Evolutionary conservation across 2,888 invertebrate genomes (phyloP), one percentile per base, ranked within the genome.

Genomic region (Stenolophus ochropezus): DNA sequence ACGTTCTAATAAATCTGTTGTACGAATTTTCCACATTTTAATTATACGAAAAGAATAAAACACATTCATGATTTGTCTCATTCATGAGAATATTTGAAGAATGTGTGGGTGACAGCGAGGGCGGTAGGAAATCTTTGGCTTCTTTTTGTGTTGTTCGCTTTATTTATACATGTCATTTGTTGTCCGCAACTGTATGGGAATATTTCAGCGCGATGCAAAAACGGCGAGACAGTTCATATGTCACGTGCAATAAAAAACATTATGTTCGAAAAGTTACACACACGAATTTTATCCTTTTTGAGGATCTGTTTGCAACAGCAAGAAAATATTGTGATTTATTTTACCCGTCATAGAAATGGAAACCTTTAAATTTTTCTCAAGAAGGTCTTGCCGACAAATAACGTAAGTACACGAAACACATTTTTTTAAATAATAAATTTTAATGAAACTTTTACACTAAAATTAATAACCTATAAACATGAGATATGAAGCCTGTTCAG

Each of bases 191-290:
- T 8, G 21, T 56, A 56, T 56, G 56, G 56, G 20, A 56, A 56
- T 56, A 56, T 21, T 56, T 56, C 56, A 56, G 11, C 56, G 21
- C 20, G 56, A 56, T 56, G 56, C 56, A 56, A 56, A 56, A 56
- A 56, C 21, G 56, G 11, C 8, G 18, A 56, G 56, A 56, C 56
- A 56, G 56, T 56, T 21, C 56, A 56, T 56, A 56, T 56, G 56
- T 56, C 56, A 56, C 11, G 18, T 56, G 20, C 56, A 56, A 56
- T 56, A 56, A 56, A 56, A 56, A 56, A 56, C 20, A 53, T 51
- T 51, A 53, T 53, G 53, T 53, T 53, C 20, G 56, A 21, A 56
- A 56, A 56, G 56, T 20, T 56, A 56, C 56, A 21, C 8, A 11
- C 20, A 56, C 8, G 16, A 53, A 53, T 14, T 53, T 18, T n/a